Base-by-base conservation (phyloP, 1,140 invertebrate genomes). In the Diploscapter pachys region DNA sequence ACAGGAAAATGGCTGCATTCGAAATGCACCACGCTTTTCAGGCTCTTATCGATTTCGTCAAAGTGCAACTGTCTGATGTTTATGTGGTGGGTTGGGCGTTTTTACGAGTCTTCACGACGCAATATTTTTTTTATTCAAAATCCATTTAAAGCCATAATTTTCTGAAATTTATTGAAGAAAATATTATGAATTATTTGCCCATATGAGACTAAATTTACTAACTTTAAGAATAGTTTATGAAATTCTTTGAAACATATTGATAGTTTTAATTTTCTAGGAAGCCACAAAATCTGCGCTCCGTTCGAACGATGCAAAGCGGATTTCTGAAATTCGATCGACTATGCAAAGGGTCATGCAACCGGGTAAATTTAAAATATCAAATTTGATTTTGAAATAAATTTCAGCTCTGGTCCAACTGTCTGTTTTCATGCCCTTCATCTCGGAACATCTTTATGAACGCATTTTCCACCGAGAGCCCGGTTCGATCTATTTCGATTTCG, bases 1-100 rank as follows among this genome's bases (percentile, higher is more conserved):
- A 80, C 59, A 57, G 52, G 11, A 59, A 75, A 4, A 76, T 78
- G 65, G 54, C 63, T 5, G 63, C 70, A 11, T 56, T 61, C n/a
- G 13, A 59, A 5, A 74, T 75, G n/a, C 81, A 82, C 72, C 57
- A 80, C 3, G 81, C 81, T 8, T 80, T 81, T 59, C 63, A 51
- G 52, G 11, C 78, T 5, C 53, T 82, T 6, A 67, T 76, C 51
- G 59, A 80, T 9, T 82, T 82, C 65, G 75, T 80, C 52, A 62
- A 80, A 4, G 11, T 51, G 13, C 70, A 82, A 73, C 48, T 82
- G 49, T 81, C 79, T 69, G 81, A 82, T 69, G 63, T 78, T 56
- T 82, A 82, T 69, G 52, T 82, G 56, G 81, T 80, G 72, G 59
- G 51, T 31, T 31, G 31, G 1, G 31, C 31, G 1, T 31, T 31